Conservation (phyloP, 2,888 invertebrate species). For the Drosophila merina region DNA sequence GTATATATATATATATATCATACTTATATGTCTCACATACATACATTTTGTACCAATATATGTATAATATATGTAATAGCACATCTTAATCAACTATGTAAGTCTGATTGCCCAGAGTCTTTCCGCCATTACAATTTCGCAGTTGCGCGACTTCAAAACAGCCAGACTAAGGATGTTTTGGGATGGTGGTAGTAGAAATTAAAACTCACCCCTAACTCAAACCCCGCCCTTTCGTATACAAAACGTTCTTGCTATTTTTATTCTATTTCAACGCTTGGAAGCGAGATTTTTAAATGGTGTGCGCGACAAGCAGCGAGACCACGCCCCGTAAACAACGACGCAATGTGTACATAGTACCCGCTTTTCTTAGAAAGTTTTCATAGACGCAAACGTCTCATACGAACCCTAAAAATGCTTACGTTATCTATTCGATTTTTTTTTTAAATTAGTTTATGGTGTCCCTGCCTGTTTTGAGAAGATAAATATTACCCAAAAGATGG, state of each 20-base stretch:
- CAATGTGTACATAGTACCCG: conserved; percentile 2
- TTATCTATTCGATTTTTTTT: neutral
- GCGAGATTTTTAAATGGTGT: conserved; percentile 55
- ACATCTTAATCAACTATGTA: neutral
- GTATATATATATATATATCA: neutral
- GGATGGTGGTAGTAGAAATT: conserved; percentile 7
- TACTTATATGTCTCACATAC: neutral
- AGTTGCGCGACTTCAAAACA: conserved; percentile 1
- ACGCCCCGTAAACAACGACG: conserved; percentile 69
- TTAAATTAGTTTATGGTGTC: neutral
- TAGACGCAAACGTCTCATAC: neutral
- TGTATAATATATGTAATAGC: neutral
- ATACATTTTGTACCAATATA: neutral
- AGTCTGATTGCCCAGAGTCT: neutral
- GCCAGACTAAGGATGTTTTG: neutral
- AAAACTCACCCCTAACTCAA: conserved; percentile 39
- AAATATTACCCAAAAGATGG: no score
- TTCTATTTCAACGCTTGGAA: conserved; percentile 23
- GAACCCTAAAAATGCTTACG: neutral
- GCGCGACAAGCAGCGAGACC: conserved; percentile 61
- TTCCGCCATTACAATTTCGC: conserved; percentile 15
- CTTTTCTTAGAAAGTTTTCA: conserved; percentile 2
- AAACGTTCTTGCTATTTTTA: conserved; percentile 28
- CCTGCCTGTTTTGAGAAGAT: no score
- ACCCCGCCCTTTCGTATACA: conserved; percentile 20